Evolutionary conservation across 2,797 vertebrate genomes (phyloP).

Genomic region (Cephalopachus bancanus): DNA sequence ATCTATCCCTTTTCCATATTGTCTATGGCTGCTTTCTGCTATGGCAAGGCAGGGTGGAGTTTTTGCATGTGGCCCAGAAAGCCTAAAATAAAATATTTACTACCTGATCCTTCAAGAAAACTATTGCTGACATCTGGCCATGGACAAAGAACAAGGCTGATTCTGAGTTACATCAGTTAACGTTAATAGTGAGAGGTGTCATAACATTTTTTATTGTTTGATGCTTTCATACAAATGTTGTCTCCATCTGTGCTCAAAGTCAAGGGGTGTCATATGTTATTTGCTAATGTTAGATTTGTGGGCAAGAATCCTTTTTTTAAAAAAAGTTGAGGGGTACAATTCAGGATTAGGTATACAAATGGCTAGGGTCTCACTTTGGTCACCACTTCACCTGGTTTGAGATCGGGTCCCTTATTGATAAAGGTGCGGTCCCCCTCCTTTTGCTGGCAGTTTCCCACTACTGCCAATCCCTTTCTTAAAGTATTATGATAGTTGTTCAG

Average conservation of each 20-base stretch:
- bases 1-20: not conserved
- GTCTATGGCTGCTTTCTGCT: not conserved
- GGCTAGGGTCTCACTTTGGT: too few relatives aligned
- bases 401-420: too few relatives aligned
- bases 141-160: not conserved
- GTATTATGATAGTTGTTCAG: too few relatives aligned
- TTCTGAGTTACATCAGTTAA: not conserved
- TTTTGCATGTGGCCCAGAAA: not conserved
- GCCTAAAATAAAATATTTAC: not conserved
- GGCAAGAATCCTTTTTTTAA: not conserved
- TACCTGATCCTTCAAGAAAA: not conserved
- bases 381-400: too few relatives aligned
- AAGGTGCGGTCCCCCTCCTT: too few relatives aligned
- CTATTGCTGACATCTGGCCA: not conserved
- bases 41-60: not conserved
- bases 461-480: too few relatives aligned
- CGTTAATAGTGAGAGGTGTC: not conserved
- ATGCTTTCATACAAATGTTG: not conserved
- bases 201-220: not conserved
- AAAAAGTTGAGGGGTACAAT: too few relatives aligned
- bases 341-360: too few relatives aligned
- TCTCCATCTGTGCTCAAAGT: constrained; percentile 14
- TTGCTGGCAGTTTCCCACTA: too few relatives aligned
- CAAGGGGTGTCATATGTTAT: not conserved
- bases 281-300: not conserved